Conservation (phyloP, 2,797 vertebrate species). For the Psittacula echo region DNA sequence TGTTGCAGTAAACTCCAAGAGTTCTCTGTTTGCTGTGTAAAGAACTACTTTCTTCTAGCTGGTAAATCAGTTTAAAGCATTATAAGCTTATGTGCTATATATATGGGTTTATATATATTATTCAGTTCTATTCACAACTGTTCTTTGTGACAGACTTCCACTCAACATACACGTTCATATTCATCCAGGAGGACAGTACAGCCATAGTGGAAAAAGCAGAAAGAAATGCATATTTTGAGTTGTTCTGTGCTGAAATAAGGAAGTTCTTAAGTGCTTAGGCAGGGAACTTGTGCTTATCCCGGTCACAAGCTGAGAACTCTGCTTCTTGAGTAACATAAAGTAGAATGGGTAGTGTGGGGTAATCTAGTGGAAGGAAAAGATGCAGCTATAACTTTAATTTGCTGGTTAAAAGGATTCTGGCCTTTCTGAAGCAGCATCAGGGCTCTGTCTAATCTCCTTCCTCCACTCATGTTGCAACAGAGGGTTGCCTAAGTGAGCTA, state of each 20-base stretch:
- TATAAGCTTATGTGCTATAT: not conserved
- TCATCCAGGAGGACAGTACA: not conserved
- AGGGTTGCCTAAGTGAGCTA: slow-evolving; percentile 56
- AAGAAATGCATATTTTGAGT: not conserved
- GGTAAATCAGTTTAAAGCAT: not conserved
- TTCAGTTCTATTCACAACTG: not conserved
- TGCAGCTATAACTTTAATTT: slow-evolving; percentile 40
- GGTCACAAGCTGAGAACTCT: not conserved
- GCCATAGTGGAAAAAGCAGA: not conserved
- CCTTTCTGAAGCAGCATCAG: slow-evolving; percentile 38
- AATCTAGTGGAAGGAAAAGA: not conserved
- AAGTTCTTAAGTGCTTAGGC: not conserved
- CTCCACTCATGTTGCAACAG: slow-evolving; percentile 60
- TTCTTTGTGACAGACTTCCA: not conserved
- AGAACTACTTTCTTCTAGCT: not conserved
- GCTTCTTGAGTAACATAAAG: not conserved
- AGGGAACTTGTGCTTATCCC: not conserved
- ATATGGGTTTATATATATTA: not conserved
- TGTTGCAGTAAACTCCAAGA: not conserved
- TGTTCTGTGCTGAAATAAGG: not conserved
- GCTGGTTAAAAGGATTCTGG: slow-evolving; percentile 20
- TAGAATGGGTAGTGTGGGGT: not conserved
- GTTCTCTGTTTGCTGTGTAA: not conserved
- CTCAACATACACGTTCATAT: not conserved
- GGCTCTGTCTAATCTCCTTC: slow-evolving; percentile 51